Conservation (phyloP, 2,888 invertebrate genomes). For the Carpatolechia fugitivella region DNA sequence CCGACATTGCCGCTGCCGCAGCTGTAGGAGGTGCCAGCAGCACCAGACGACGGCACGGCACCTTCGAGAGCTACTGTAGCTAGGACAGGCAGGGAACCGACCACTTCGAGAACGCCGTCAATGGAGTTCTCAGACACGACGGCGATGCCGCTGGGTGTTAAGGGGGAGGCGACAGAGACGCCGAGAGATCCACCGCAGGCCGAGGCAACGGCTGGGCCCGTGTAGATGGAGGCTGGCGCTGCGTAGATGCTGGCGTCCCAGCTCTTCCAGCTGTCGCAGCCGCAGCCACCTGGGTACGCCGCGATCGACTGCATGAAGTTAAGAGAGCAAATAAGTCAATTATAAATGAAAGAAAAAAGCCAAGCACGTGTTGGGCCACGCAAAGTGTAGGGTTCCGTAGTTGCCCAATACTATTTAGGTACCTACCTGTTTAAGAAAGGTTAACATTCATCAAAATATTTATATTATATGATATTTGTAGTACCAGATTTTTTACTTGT, state of each 20-base stretch:
- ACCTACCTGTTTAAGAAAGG: too few species aligned
- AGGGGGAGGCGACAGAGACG: conserved; percentile 30
- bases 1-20: conserved; percentile 30
- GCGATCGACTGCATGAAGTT: neutral
- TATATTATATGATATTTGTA: too few species aligned
- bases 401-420: too few species aligned
- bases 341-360: too few species aligned
- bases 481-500: too few species aligned
- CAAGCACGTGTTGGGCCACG: too few species aligned
- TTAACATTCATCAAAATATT: too few species aligned
- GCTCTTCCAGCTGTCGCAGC: neutral
- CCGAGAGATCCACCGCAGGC: conserved; percentile 27
- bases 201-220: conserved; percentile 16
- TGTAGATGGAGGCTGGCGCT: neutral
- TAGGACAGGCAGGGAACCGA: conserved; percentile 35
- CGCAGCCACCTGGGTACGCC: neutral
- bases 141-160: conserved; percentile 32
- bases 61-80: conserved; percentile 33
- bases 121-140: conserved; percentile 38
- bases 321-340: too few species aligned
- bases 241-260: too few species aligned
- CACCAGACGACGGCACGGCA: conserved; percentile 30
- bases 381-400: too few species aligned
- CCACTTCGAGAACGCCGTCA: conserved; percentile 32
- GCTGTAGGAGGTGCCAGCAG: conserved; percentile 33